Evolutionary conservation across 2,113 vertebrate genomes (phyloP).

Genomic region (Peromyscus maniculatus): DNA sequence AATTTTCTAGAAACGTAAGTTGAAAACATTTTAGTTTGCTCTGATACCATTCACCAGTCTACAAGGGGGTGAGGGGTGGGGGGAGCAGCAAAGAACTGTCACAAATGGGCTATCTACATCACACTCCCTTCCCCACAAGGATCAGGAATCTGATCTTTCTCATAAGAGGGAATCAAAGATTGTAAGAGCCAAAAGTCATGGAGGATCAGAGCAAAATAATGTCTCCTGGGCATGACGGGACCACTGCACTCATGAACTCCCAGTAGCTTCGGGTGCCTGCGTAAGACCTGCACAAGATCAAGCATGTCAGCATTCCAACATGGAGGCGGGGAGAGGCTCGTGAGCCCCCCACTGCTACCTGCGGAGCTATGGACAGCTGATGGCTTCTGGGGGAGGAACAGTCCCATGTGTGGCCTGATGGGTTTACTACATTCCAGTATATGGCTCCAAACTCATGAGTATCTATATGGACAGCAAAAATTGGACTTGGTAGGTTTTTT

Average conservation of each 20-base stretch:
- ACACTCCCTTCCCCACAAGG: not conserved
- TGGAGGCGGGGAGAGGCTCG: not conserved
- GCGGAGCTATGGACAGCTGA: not conserved
- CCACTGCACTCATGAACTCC: not conserved
- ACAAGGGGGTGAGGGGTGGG: not conserved
- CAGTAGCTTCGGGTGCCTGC: not conserved
- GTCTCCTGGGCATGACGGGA: not conserved
- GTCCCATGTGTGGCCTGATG: not conserved
- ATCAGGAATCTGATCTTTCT: not conserved
- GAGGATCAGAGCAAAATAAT: not conserved
- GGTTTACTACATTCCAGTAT: not conserved
- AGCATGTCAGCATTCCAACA: no score
- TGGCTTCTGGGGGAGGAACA: not conserved
- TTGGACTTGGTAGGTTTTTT: not conserved
- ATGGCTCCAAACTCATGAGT: not conserved
- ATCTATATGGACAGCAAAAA: not conserved
- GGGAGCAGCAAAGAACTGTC: constrained; percentile 5
- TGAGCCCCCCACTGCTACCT: not conserved
- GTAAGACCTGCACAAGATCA: not conserved
- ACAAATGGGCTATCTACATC: not conserved
- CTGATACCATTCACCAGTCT: not conserved
- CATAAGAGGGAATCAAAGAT: not conserved
- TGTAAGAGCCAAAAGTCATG: not conserved
- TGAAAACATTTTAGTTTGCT: not conserved
- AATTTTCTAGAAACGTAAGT: constrained; percentile 25